phyloP scores from a whole-genome alignment of 1,140 invertebrate genomes.

The Caenorhabditis inopinata region DNA sequence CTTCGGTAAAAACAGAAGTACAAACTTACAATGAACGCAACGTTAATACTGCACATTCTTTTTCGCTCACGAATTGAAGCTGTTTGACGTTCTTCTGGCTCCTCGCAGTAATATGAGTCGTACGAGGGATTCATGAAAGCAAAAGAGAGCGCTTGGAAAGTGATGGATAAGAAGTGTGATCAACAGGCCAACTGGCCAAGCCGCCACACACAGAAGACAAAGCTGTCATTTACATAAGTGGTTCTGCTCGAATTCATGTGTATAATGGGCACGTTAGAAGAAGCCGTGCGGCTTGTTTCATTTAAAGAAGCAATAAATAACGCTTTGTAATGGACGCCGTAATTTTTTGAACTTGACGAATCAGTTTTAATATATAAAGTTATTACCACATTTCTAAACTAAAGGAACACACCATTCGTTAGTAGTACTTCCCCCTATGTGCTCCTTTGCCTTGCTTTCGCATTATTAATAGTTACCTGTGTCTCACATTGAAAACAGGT shows the following conservation, averaged over 20 bases:
- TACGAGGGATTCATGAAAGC: slow-evolving; percentile 7
- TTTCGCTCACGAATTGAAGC: slow-evolving; percentile 90
- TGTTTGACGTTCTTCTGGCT: slow-evolving; percentile 70
- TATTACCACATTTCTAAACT: too few relatives aligned
- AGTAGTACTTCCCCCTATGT: too few relatives aligned
- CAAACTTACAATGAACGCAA: slow-evolving; percentile 79
- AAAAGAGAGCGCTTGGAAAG: not conserved
- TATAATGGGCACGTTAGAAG: not conserved
- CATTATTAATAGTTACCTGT: too few relatives aligned
- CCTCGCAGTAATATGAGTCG: slow-evolving; percentile 33
- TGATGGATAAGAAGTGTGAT: not conserved
- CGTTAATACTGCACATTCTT: slow-evolving; percentile 95
- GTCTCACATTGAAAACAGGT: too few relatives aligned
- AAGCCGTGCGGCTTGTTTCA: not conserved
- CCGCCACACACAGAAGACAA: slow-evolving; percentile 6
- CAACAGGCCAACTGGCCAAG: not conserved
- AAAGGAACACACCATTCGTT: too few relatives aligned
- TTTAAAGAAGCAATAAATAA: not conserved
- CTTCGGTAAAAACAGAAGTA: slow-evolving; percentile 18
- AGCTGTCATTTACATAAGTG: slow-evolving; percentile 32
- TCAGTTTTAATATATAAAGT: too few relatives aligned
- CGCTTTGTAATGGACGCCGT: too few relatives aligned
- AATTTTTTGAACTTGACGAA: too few relatives aligned
- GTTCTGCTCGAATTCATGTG: slow-evolving; percentile 11
- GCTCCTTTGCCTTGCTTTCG: too few relatives aligned